Conservation (phyloP, 2,113 vertebrate genomes). For the Chitala chitala region DNA sequence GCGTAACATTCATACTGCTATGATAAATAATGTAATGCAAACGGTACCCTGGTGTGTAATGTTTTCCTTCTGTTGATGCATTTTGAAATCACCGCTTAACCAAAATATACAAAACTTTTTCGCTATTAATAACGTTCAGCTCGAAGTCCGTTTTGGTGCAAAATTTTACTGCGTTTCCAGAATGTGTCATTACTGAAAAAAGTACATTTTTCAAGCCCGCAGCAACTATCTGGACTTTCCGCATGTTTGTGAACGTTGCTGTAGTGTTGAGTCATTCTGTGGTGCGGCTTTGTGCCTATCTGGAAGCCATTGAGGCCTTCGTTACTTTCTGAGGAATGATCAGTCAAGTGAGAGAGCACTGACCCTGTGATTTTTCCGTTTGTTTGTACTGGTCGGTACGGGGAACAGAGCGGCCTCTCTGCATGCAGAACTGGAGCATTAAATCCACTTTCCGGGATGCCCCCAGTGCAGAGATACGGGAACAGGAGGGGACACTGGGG, state of each 20-base stretch:
- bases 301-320: background rate
- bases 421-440: constrained; percentile 10
- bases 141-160: too few relatives aligned
- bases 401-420: background rate
- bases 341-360: background rate
- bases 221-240: too few relatives aligned
- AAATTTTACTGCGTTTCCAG: too few relatives aligned
- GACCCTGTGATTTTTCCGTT: background rate
- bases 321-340: background rate
- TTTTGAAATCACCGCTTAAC: too few relatives aligned
- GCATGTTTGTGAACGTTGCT: background rate
- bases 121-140: too few relatives aligned
- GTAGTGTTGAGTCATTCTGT: background rate
- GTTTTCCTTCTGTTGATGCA: too few relatives aligned
- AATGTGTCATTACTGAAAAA: too few relatives aligned
- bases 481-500: background rate
- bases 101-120: too few relatives aligned
- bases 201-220: too few relatives aligned
- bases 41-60: too few relatives aligned
- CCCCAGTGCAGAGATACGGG: background rate
- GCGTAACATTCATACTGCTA: too few relatives aligned
- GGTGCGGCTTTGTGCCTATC: background rate
- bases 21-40: too few relatives aligned
- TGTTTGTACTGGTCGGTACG: background rate
- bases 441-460: constrained; percentile 13